phyloP scores from a whole-genome alignment of 2,888 invertebrate genomes.

The Drosophila nigricruria region DNA sequence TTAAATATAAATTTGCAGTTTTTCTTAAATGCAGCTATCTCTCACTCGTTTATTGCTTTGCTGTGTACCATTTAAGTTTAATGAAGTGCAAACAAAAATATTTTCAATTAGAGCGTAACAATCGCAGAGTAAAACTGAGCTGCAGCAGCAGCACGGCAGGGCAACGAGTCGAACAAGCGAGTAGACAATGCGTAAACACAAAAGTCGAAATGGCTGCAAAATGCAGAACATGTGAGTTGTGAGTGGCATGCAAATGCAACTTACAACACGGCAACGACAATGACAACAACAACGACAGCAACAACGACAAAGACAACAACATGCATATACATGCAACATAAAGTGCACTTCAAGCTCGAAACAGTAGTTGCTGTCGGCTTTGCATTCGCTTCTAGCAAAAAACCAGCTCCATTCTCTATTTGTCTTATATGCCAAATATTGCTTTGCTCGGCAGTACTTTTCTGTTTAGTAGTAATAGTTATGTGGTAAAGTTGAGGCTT shows the following conservation, averaged over 20 bases:
- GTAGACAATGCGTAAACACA: slow-evolving; percentile 50
- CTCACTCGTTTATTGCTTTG: slow-evolving; percentile 23
- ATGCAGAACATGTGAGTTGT: slow-evolving; percentile 59
- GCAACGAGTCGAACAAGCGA: slow-evolving; percentile 23
- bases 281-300: slow-evolving; percentile 13
- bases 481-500: slow-evolving; percentile 23
- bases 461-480: slow-evolving; percentile 25
- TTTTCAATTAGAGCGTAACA: slow-evolving; percentile 73
- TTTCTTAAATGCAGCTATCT: slow-evolving; percentile 19
- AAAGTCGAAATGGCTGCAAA: slow-evolving; percentile 56
- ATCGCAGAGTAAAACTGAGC: slow-evolving; percentile 25
- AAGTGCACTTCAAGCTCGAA: slow-evolving; percentile 72
- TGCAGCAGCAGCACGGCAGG: slow-evolving; percentile 7
- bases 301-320: slow-evolving; percentile 11
- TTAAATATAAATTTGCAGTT: slow-evolving; percentile 20
- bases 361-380: slow-evolving; percentile 69
- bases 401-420: slow-evolving; percentile 39
- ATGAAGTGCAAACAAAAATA: slow-evolving; percentile 80
- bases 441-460: slow-evolving; percentile 20
- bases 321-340: slow-evolving; percentile 33
- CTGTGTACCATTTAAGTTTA: slow-evolving; percentile 63
- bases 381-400: slow-evolving; percentile 32
- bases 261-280: slow-evolving; percentile 52
- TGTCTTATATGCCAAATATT: slow-evolving; percentile 62
- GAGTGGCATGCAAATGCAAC: slow-evolving; percentile 77